phyloP scores from a whole-genome alignment of 2,888 invertebrate species.

The Chydorus sphaericus region DNA sequence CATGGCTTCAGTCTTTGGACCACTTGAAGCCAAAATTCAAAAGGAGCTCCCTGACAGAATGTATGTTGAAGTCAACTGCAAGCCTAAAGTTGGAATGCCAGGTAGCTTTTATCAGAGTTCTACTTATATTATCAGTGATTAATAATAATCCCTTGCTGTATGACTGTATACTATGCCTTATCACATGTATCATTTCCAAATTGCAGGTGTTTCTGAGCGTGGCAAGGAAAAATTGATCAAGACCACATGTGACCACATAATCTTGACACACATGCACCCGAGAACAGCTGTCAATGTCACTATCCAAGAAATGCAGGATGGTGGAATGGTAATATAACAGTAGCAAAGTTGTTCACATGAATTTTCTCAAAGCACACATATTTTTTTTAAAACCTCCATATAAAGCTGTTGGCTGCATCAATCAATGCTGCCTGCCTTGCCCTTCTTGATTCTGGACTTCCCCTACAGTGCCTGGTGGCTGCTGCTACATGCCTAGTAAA shows the following conservation, averaged over 20 bases:
- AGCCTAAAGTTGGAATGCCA: constrained; percentile 59
- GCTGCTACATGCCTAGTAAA: constrained; percentile 37
- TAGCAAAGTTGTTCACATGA: neutral
- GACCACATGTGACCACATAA: constrained; percentile 58
- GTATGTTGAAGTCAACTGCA: constrained; percentile 59
- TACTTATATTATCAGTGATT: neutral
- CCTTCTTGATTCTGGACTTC: constrained; percentile 63
- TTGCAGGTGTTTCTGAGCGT: constrained; percentile 45
- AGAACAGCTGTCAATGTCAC: constrained; percentile 61
- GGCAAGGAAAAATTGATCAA: constrained; percentile 56
- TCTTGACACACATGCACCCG: constrained; percentile 58
- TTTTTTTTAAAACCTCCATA: neutral
- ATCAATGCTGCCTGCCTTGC: constrained; percentile 73
- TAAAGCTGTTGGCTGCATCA: constrained; percentile 49
- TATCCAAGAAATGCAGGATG: constrained; percentile 74
- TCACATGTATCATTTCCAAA: neutral
- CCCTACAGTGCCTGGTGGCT: constrained; percentile 66
- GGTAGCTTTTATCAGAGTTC: constrained; percentile 34
- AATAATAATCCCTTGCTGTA: neutral
- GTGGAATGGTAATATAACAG: constrained; percentile 47
- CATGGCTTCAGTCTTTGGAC: constrained; percentile 64
- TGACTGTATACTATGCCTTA: neutral
- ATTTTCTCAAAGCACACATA: neutral
- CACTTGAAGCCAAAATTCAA: constrained; percentile 58
- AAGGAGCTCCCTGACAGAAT: constrained; percentile 64